Base-by-base conservation (phyloP, 2,113 vertebrate species). In the Varanus komodoensis region DNA sequence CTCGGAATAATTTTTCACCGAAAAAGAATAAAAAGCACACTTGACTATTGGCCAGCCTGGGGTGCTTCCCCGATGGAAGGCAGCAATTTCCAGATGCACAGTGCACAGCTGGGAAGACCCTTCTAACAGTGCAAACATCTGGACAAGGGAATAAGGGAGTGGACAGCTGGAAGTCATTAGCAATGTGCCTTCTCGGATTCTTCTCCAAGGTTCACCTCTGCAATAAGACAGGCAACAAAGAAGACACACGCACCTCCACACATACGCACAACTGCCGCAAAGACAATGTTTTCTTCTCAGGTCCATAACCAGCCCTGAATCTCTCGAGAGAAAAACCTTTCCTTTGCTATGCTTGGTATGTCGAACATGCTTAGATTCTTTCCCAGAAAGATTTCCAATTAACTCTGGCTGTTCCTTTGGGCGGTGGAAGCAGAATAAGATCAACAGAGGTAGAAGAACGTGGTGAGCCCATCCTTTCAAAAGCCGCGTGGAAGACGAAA, bases 341-440 rank as follows among this genome's bases (percentile, higher is more conserved):
- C 50, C 8, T 91, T 87, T 84, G 82, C 25, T 50, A 90, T 89
- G 84, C 32, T 0, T 19, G 61, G 27, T 83, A 82, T 61, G 11
- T 23, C 78, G 85, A 82, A 6, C 82, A 92, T 90, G 88, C 19
- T 44, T 29, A 54, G 38, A 74, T 68, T n/a, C 80, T 89, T 64
- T 85, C 61, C 71, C 61, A 84, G 86, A 14, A 15, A 82, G 44
- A 92, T 3, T 12, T 8, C 1, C 3, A 64, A 64, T 4, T 2
- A 8, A 27, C 81, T 57, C 74, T 61, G 4, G 50, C 21, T 2
- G 12, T 38, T 1, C 1, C 32, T 3, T 88, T 69, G 32, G 27
- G 77, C 11, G 25, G 64, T 52, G 32, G 21, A 54, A 19, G 32
- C 29, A 81, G 21, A 19, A 5, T 2, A 81, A 12, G 5, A 29